These are phyloP conservation scores for Leptosomus discolor DNA, from an alignment of 2,113 vertebrate genomes.

Conservation along the genomic window DNA sequence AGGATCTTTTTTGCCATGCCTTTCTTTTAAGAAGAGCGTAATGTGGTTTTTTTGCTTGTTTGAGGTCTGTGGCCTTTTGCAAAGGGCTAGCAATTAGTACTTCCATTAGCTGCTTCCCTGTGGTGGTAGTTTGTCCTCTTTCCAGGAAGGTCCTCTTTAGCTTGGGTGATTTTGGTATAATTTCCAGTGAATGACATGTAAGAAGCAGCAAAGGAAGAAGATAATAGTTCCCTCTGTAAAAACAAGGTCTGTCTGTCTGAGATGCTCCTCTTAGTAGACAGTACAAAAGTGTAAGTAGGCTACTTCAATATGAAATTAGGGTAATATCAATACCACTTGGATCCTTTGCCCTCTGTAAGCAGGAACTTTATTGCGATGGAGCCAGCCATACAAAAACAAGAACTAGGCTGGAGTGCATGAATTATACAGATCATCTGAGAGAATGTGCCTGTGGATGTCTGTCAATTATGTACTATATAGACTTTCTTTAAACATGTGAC, in stretches of 20 bases:
- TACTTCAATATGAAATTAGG: not conserved
- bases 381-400: not conserved
- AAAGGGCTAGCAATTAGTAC: not conserved
- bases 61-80: not conserved
- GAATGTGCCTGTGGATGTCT: not conserved
- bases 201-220: not conserved
- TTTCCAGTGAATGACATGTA: not conserved
- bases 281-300: not conserved
- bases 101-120: not conserved
- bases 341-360: not conserved
- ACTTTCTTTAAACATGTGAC: not conserved
- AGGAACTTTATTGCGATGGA: not conserved
- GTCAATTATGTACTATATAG: fast-evolving
- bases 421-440: not conserved
- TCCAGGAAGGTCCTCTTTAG: not conserved
- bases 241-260: not conserved
- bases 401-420: not conserved
- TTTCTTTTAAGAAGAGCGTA: not conserved
- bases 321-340: fast-evolving
- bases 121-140: not conserved
- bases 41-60: not conserved
- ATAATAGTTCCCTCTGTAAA: not conserved
- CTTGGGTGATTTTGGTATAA: not conserved
- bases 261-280: not conserved
- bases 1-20: not conserved